Evolutionary conservation across 2,797 vertebrate genomes (phyloP).

Genomic region (Hapalemur alaotrensis): DNA sequence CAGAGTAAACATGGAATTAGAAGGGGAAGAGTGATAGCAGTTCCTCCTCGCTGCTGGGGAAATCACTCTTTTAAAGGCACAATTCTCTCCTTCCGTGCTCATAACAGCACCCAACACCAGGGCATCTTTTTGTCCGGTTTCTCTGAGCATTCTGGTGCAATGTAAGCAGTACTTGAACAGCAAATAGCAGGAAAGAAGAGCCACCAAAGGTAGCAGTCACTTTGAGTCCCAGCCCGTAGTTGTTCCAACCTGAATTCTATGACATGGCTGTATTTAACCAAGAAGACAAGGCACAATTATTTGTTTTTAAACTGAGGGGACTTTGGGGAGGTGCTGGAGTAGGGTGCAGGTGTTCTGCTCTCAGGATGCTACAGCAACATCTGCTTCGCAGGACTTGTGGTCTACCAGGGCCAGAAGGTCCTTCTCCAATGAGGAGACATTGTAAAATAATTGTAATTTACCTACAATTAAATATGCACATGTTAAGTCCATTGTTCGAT

Average conservation of each 20-base stretch:
- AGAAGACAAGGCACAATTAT: background rate
- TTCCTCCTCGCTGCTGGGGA: constrained; percentile 60
- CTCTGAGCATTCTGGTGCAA: constrained; percentile 63
- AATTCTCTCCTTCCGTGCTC: constrained; percentile 44
- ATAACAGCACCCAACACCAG: background rate
- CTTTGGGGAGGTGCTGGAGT: background rate
- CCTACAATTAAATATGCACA: background rate
- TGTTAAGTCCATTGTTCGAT: accelerated
- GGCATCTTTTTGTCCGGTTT: background rate
- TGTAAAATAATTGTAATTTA: background rate
- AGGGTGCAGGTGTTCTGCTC: background rate
- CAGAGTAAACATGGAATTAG: constrained; percentile 63
- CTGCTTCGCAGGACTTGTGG: background rate
- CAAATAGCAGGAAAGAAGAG: constrained; percentile 55
- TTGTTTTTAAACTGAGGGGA: background rate
- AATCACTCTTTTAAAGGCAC: constrained; percentile 70
- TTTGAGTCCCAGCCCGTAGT: constrained; percentile 56
- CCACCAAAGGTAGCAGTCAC: constrained; percentile 27
- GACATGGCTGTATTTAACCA: constrained; percentile 47
- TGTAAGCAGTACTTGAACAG: constrained; percentile 51
- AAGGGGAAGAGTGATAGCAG: background rate
- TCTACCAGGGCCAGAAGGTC: background rate
- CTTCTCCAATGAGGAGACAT: background rate
- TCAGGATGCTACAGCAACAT: background rate
- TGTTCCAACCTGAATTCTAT: constrained; percentile 54